These are phyloP conservation scores for Amphimedon queenslandica DNA, from an alignment of 37 sponge, comb jelly and placozoan species.

Conservation along the genomic window DNA sequence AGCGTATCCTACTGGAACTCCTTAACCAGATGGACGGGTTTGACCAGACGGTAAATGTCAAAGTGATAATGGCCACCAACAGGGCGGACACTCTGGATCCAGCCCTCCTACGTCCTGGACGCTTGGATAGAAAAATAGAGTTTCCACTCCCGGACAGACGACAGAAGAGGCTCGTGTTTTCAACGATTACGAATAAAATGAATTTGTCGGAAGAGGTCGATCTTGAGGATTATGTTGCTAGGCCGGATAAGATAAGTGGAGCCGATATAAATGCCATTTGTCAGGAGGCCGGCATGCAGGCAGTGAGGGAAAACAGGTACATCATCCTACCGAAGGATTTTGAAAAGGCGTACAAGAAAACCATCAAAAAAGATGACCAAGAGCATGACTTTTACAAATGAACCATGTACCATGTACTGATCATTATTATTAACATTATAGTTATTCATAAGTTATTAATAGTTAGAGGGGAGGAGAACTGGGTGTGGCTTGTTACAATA, in stretches of 20 bases:
- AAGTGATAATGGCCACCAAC: conserved; percentile 99
- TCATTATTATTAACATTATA: not conserved
- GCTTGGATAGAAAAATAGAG: conserved; percentile 96
- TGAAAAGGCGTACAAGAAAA: conserved; percentile 98
- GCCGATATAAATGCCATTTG: conserved; percentile 99
- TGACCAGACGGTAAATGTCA: conserved; percentile 93
- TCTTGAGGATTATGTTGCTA: conserved; percentile 95
- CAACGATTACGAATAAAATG: conserved; percentile 94
- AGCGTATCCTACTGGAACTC: conserved; percentile 93
- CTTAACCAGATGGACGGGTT: conserved; percentile 99
- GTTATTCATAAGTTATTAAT: too few relatives aligned
- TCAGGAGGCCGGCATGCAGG: conserved; percentile 99
- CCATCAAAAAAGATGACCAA: conserved; percentile 87
- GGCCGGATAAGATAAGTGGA: conserved; percentile 96
- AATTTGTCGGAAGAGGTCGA: conserved; percentile 99
- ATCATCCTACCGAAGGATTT: conserved; percentile 95
- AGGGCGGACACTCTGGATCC: conserved; percentile 97
- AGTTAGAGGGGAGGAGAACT: too few relatives aligned
- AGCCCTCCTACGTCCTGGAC: conserved; percentile 93
- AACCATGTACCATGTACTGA: not conserved
- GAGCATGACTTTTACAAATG: conserved; percentile 97
- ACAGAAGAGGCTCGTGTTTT: conserved; percentile 93
- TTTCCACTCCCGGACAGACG: conserved; percentile 97
- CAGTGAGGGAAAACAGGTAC: conserved; percentile 95
- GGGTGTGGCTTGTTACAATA: too few relatives aligned